A percentile compares a stretch with the other conserved stretches of the same genome.
Conservation (phyloP, 2,113 vertebrate genomes). For the Neotoma lepida region DNA sequence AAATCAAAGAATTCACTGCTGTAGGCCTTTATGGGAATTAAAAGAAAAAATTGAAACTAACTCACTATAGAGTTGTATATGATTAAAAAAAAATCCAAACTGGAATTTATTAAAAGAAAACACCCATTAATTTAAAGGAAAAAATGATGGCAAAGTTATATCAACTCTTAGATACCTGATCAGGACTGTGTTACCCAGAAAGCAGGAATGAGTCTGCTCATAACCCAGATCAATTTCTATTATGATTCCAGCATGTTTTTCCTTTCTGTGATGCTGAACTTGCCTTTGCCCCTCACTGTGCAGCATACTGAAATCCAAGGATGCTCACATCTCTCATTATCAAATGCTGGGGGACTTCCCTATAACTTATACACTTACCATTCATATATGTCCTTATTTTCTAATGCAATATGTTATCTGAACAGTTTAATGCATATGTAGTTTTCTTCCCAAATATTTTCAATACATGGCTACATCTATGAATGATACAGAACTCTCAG, state of each 20-base stretch:
- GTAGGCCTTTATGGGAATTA: slow-evolving; percentile 89
- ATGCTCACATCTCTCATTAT: neutral
- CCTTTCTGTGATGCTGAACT: neutral
- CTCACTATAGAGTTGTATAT: neutral
- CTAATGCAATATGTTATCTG: neutral
- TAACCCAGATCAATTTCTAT: neutral
- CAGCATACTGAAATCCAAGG: neutral
- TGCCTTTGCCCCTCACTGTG: neutral
- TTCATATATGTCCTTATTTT: neutral
- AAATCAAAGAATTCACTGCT: slow-evolving; percentile 92
- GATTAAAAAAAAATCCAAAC: neutral
- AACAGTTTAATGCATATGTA: neutral
- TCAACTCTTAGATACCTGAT: slow-evolving; percentile 6
- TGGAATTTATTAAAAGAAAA: slow-evolving; percentile 16
- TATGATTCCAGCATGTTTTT: neutral
- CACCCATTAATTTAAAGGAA: slow-evolving; percentile 15
- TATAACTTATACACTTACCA: neutral
- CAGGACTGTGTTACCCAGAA: slow-evolving; percentile 14
- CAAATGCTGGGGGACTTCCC: neutral
- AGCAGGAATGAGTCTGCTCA: neutral
- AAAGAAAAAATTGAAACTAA: neutral
- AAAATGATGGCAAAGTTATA: neutral
- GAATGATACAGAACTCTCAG: neutral
- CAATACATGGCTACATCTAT: neutral
- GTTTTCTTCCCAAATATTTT: neutral